Base-by-base conservation (phyloP, 2,113 vertebrate genomes). In the Antigone vipio region DNA sequence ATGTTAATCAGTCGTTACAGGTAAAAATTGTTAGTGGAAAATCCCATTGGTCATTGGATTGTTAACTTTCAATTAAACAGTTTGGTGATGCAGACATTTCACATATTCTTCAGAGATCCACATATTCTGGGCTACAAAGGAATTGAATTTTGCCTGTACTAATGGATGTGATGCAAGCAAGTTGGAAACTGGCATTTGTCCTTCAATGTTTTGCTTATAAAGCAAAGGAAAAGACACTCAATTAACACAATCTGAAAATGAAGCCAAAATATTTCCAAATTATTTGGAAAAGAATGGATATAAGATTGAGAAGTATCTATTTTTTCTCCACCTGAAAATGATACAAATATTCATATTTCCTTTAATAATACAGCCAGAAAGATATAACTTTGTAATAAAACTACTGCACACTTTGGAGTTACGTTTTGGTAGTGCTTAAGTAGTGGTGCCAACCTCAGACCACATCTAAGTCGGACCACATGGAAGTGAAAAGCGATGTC, bases 391-490 rank as follows among this genome's bases (percentile, higher is more conserved):
- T 32, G 6, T 30, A n/a, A 64, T 35, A 24, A 67, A 84, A 35
- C 22, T 50, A 17, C 15, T 42, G 34, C 62, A 12, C 29, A 44
- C 5, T 56, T 88, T 69, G 47, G 45, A 42, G 11, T 29, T 68
- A 3, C 10, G 21, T 42, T 75, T 84, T 56, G 32, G 19, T 44
- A 15, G 13, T 58, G 26, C 24, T 69, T 67, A 47, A 67, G 29
- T 11, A n/a, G 9, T 38, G 49, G 4, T 63, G 47, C 5, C 56
- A 89, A 2, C 34, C 52, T 73, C 19, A 45, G 35, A 55, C 15
- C 26, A 30, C 0, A 0, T 9, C 2, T 20, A 47, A 42, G 17
- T 7, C 49, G n/a, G 23, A 52, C 16, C 40, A 52, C 8, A 9
- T 42, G 15, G 45, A 76, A 71, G 20, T 9, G 44, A 23, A 55